phyloP scores from a whole-genome alignment of 2,888 invertebrate species.

The Sussaba pulchella region DNA sequence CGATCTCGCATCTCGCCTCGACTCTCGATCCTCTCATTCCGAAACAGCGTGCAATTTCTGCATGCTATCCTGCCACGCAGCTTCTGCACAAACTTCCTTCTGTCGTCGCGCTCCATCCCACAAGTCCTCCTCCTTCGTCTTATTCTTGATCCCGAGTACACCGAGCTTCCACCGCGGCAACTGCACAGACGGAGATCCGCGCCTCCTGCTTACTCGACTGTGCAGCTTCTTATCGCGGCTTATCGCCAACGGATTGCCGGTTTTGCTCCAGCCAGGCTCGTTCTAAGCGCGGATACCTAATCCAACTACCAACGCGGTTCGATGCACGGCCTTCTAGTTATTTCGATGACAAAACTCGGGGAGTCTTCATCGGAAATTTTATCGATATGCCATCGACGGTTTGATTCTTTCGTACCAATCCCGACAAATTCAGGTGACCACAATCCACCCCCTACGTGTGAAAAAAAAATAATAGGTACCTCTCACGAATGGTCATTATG shows the following conservation, averaged over 20 bases:
- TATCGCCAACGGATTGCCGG: constrained; percentile 44
- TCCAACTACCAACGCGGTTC: too few relatives aligned
- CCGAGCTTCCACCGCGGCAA: constrained; percentile 22
- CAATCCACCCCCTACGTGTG: too few relatives aligned
- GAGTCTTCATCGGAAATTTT: too few relatives aligned
- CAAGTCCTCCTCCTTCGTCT: constrained; percentile 31
- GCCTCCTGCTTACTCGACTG: constrained; percentile 14
- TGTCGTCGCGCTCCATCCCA: constrained; percentile 58
- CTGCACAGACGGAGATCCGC: constrained; percentile 27
- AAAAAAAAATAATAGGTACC: too few relatives aligned
- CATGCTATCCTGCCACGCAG: constrained; percentile 57
- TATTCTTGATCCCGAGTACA: constrained; percentile 8
- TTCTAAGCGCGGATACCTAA: constrained; percentile 3
- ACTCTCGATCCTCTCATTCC: constrained; percentile 62
- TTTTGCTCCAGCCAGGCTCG: background rate
- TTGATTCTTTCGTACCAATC: too few relatives aligned
- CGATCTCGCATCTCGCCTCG: constrained; percentile 47
- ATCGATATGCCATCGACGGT: too few relatives aligned
- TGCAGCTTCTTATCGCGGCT: constrained; percentile 39
- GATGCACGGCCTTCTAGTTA: too few relatives aligned
- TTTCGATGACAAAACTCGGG: too few relatives aligned
- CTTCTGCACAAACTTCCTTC: constrained; percentile 67
- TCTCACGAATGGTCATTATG: too few relatives aligned
- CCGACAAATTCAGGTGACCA: too few relatives aligned
- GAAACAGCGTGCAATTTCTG: constrained; percentile 65